Evolutionary conservation across 2,797 vertebrate genomes (phyloP), one percentile per base, ranked within the genome.

Genomic region (Triplophysa yarkandensis): DNA sequence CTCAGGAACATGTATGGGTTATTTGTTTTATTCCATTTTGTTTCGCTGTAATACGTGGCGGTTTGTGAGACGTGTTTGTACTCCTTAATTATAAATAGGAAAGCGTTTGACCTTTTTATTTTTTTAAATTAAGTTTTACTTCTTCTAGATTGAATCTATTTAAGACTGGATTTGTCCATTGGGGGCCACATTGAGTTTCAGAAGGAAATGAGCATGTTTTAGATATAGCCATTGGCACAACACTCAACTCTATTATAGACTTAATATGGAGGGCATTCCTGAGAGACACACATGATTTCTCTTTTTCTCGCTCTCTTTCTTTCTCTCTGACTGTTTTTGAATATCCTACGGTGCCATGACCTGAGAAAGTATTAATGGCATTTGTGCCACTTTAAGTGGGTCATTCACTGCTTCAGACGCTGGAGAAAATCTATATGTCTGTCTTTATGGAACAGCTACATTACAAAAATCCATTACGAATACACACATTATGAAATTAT

Each of bases 341-440:
- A 74, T 74, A 74, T 74, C 71, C 71, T 74, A 65, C 65, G 71
- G 71, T 74, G 62, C 61, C 71, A 65, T 65, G 71, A 74, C 71
- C 71, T 65, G 62, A 64, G 71, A 73, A 65, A 74, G 71, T 74
- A 74, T 74, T 44, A 74, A 65, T 74, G 71, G 71, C 71, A 74
- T 74, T 62, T 44, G 71, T 65, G 71, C 61, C 28, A 57, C 19
- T 74, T 74, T 17, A 74, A 74, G 36, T 74, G 71, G 71, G 71
- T 74, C 71, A 74, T 65, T 65, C 25, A 32, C 70, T 16, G 17
- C 48, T 19, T 62, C 8, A 71, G 36, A 61, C 13, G 43, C 57
- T 63, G 70, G 58, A 46, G 46, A 30, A 39, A 63, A 72, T 71
- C 58, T 43, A 17, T 44, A 39, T 48, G 46, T 3, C 6, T 32